Percentiles rank a stretch among this genome's conserved stretches.
phyloP scores from a whole-genome alignment of 1,140 invertebrate genomes.

The Metopolophium dirhodum region DNA sequence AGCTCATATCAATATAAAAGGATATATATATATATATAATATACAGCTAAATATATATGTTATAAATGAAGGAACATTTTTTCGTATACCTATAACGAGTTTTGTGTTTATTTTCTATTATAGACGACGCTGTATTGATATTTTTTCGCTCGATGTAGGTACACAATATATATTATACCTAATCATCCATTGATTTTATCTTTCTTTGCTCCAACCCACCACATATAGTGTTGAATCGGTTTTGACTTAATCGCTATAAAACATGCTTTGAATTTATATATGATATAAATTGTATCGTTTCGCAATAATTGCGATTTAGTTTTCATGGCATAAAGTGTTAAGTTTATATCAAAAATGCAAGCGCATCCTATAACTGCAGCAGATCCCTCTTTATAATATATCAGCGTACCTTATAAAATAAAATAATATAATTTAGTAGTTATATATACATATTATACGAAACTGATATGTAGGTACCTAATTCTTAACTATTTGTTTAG shows the following conservation, averaged over 20 bases:
- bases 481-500: not conserved
- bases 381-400: not conserved
- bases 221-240: not conserved
- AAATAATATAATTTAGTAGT: no score
- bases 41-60: not conserved
- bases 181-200: not conserved
- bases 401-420: no score
- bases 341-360: not conserved
- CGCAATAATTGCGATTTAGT: not conserved
- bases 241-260: not conserved
- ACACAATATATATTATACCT: not conserved
- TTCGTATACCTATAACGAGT: not conserved
- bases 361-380: not conserved
- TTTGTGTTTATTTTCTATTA: not conserved
- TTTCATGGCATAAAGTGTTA: not conserved
- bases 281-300: not conserved
- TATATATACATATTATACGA: not conserved
- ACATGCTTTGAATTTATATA: no score
- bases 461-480: not conserved
- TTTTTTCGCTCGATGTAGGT: not conserved
- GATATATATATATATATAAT: not conserved
- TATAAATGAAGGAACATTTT: no score
- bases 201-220: not conserved
- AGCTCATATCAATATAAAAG: not conserved
- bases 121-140: not conserved